A percentile compares a stretch with the other conserved stretches of the same genome.
Evolutionary conservation across 2,888 invertebrate species (phyloP).

Genomic region (Steinernema scapterisci): DNA sequence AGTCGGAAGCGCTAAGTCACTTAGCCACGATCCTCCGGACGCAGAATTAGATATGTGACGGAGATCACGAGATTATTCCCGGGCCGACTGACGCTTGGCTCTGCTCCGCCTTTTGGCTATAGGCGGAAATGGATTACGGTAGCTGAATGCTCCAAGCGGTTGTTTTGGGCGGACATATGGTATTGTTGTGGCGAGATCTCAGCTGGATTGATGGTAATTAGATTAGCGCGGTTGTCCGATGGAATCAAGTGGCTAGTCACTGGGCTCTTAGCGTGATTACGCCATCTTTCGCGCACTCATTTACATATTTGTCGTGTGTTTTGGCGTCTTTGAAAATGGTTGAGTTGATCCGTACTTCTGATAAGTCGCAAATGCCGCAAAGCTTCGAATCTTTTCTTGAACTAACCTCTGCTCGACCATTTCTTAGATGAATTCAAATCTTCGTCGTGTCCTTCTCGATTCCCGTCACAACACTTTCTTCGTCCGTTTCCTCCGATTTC

Average conservation of each 20-base stretch:
- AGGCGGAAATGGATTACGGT: background rate
- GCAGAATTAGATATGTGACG: slow-evolving; percentile 3
- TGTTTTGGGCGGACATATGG: slow-evolving; percentile 27
- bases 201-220: slow-evolving; percentile 7
- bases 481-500: background rate
- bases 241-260: slow-evolving; percentile 24
- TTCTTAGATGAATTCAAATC: too few species aligned
- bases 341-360: too few species aligned
- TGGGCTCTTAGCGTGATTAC: slow-evolving; percentile 28
- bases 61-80: slow-evolving; percentile 21
- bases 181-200: background rate
- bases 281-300: slow-evolving; percentile 24
- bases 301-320: background rate
- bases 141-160: background rate
- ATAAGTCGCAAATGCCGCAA: too few species aligned
- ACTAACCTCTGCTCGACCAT: too few species aligned
- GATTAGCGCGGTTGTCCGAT: slow-evolving; percentile 5
- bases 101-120: background rate
- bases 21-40: slow-evolving; percentile 1
- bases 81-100: background rate
- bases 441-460: too few species aligned
- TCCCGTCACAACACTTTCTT: background rate
- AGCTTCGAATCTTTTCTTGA: too few species aligned
- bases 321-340: background rate
- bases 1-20: slow-evolving; percentile 16